These are phyloP conservation scores for Cydia fagiglandana DNA, from an alignment of 1,140 invertebrate species.

Conservation along the genomic window DNA sequence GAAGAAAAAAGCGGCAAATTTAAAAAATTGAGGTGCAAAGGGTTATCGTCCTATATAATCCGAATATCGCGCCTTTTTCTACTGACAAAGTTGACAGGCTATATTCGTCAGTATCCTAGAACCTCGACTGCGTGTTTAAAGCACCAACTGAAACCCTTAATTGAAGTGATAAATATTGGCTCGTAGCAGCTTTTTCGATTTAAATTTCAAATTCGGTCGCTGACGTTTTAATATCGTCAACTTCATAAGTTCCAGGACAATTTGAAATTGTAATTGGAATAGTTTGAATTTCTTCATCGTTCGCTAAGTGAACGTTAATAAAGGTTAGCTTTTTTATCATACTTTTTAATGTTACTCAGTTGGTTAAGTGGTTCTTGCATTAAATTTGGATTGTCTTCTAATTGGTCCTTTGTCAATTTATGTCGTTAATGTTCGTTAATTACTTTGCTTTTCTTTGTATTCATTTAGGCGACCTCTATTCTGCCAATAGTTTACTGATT, in stretches of 20 bases:
- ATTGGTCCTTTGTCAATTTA: background rate
- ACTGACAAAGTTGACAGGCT: too few relatives aligned
- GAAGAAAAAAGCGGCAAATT: too few relatives aligned
- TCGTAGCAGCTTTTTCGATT: conserved; percentile 1
- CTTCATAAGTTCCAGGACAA: conserved; percentile 17
- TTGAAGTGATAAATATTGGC: conserved; percentile 15
- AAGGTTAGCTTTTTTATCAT: background rate
- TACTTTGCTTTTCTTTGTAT: background rate
- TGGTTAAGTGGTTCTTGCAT: background rate
- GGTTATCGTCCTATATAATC: too few relatives aligned
- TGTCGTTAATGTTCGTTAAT: background rate
- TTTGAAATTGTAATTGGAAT: conserved; percentile 23
- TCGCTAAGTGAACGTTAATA: conserved; percentile 2
- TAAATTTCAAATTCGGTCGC: conserved; percentile 26
- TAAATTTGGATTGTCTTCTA: conserved; percentile 1
- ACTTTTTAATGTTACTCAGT: background rate
- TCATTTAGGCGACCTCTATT: background rate
- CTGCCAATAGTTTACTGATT: background rate
- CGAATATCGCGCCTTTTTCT: too few relatives aligned
- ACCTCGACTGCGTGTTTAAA: background rate
- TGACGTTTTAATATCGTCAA: conserved; percentile 18
- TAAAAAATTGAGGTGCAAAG: too few relatives aligned
- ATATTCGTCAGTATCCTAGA: background rate
- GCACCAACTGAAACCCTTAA: background rate
- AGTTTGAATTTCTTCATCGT: conserved; percentile 29